Evolutionary conservation across 2,113 vertebrate genomes (phyloP).

Genomic region (Amblyornis subalaris): DNA sequence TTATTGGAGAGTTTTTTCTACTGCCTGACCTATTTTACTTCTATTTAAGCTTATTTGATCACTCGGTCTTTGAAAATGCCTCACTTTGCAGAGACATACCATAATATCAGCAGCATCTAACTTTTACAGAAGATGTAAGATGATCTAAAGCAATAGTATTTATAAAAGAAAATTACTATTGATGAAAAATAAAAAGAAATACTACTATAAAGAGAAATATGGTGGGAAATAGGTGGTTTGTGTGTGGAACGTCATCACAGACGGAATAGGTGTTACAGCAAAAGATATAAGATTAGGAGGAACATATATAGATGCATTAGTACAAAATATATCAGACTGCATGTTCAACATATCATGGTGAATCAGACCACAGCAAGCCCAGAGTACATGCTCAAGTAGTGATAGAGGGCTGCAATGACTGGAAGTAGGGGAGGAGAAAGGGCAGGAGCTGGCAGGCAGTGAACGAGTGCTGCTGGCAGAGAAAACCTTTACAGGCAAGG

Average conservation of each 20-base stretch:
- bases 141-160: neutral
- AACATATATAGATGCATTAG: accelerated
- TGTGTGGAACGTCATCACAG: neutral
- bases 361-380: neutral
- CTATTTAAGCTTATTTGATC: neutral
- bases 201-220: neutral
- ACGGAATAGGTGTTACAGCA: neutral
- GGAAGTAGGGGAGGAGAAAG: neutral
- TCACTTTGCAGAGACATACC: neutral
- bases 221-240: neutral
- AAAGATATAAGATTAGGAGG: neutral
- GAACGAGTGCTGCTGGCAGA: neutral
- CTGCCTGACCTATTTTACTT: neutral
- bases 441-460: neutral
- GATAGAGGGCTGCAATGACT: neutral
- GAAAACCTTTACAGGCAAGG: neutral
- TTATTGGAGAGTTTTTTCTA: accelerated
- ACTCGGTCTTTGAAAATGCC: neutral
- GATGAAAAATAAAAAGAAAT: neutral
- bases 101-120: neutral
- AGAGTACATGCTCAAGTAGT: neutral
- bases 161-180: neutral
- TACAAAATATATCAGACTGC: neutral
- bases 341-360: neutral
- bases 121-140: neutral